Conservation (phyloP, 2,113 vertebrate genomes). For the Dipodomys ordii region DNA sequence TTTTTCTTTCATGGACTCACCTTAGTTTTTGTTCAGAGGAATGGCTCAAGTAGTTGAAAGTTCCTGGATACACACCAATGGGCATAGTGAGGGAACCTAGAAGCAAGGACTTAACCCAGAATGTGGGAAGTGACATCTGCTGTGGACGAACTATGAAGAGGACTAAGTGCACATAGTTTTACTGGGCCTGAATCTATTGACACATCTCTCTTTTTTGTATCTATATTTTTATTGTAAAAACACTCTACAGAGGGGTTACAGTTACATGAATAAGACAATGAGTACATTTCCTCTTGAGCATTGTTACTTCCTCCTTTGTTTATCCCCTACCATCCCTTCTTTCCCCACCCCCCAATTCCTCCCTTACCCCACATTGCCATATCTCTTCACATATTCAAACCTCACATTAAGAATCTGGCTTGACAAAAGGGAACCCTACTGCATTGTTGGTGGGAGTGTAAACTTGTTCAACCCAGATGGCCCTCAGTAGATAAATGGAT, state of each 20-base stretch:
- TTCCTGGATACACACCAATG: neutral
- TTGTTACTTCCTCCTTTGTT: no score
- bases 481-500: no score
- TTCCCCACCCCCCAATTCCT: neutral
- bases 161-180: slow-evolving; percentile 11
- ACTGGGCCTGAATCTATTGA: neutral
- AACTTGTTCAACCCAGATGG: no score
- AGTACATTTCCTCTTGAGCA: no score
- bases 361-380: no score
- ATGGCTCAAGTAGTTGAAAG: slow-evolving; percentile 31
- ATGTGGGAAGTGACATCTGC: neutral
- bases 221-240: neutral
- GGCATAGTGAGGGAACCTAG: neutral
- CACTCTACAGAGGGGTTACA: no score
- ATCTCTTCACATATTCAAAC: no score
- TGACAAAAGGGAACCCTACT: no score
- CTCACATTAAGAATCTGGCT: no score
- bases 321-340: no score
- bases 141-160: neutral
- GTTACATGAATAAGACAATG: no score
- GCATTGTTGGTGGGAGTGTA: no score
- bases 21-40: slow-evolving; percentile 46
- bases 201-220: neutral
- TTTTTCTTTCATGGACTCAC: neutral
- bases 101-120: slow-evolving; percentile 27